These are phyloP conservation scores for Biston betularia DNA, from an alignment of 2,888 invertebrate species.

Conservation along the genomic window DNA sequence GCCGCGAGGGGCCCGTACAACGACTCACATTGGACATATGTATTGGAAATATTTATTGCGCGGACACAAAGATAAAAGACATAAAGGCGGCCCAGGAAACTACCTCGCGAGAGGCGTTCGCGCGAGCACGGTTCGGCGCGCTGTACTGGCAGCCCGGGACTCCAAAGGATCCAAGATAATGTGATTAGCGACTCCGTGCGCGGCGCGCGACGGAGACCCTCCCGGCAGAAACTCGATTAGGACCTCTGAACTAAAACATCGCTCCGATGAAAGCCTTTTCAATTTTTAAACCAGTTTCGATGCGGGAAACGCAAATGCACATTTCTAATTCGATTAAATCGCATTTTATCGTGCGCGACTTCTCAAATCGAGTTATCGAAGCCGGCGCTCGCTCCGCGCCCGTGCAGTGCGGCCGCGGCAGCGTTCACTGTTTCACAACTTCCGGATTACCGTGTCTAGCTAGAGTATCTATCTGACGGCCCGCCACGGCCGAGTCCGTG, in stretches of 20 bases:
- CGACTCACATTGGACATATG: too few species aligned
- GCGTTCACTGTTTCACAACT: too few species aligned
- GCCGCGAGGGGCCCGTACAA: too few species aligned
- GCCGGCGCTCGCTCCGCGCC: too few species aligned
- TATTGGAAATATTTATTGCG: too few species aligned
- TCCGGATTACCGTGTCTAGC: too few species aligned
- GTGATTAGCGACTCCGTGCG: slow-evolving; percentile 74
- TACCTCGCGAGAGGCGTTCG: too few species aligned
- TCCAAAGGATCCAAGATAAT: slow-evolving; percentile 74
- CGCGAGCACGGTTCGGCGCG: neutral
- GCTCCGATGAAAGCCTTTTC: slow-evolving; percentile 76
- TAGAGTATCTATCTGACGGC: too few species aligned
- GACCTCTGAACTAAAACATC: slow-evolving; percentile 78
- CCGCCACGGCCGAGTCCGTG: too few species aligned
- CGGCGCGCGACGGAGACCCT: slow-evolving; percentile 81
- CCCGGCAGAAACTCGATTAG: slow-evolving; percentile 84
- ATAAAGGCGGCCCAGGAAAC: too few species aligned
- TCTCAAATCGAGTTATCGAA: slow-evolving; percentile 22
- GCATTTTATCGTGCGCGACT: slow-evolving; percentile 27
- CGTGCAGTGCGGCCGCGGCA: too few species aligned
- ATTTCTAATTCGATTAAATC: slow-evolving; percentile 35
- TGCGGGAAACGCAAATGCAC: slow-evolving; percentile 37
- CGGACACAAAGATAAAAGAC: too few species aligned
- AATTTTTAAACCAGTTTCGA: slow-evolving; percentile 78
- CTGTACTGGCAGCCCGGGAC: slow-evolving; percentile 41